These are phyloP conservation scores for Drosophila ambigua DNA, from an alignment of 1,140 invertebrate species.

Conservation along the genomic window DNA sequence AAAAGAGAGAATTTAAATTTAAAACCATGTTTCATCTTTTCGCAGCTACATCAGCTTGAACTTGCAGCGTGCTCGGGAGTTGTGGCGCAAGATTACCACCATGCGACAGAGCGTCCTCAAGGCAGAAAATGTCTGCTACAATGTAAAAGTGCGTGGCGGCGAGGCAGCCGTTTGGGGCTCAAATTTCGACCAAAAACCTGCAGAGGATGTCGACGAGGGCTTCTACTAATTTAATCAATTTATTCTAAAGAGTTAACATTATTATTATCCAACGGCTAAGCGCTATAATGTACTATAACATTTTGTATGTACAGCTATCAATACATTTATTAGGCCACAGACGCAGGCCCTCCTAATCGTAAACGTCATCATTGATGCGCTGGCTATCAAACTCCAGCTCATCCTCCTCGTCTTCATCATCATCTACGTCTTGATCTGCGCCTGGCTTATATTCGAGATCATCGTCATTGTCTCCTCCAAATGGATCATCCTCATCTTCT, in stretches of 20 bases:
- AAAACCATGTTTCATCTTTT: neutral
- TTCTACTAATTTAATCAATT: slow-evolving; percentile 50
- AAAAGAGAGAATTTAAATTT: neutral
- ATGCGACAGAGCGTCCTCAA: slow-evolving; percentile 91
- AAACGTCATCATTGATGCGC: slow-evolving; percentile 53
- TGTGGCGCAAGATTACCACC: slow-evolving; percentile 89
- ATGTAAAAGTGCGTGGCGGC: slow-evolving; percentile 91
- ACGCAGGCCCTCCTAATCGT: slow-evolving; percentile 29
- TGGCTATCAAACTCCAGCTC: slow-evolving; percentile 69
- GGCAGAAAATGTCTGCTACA: slow-evolving; percentile 94
- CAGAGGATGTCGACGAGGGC: slow-evolving; percentile 73
- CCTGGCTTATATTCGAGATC: slow-evolving; percentile 63
- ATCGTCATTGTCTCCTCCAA: slow-evolving; percentile 39
- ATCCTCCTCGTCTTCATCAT: slow-evolving; percentile 43
- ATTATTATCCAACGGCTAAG: no score
- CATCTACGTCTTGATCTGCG: slow-evolving; percentile 50
- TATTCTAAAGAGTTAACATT: neutral
- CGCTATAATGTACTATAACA: neutral
- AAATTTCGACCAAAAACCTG: slow-evolving; percentile 72
- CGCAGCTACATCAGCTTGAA: slow-evolving; percentile 74
- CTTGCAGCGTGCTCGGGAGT: slow-evolving; percentile 86
- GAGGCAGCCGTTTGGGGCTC: slow-evolving; percentile 87
- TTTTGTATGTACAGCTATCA: neutral
- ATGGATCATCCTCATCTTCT: slow-evolving; percentile 59
- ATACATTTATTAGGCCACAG: no score